phyloP scores from a whole-genome alignment of 1,140 invertebrate genomes.

The Brachionus angularis region DNA sequence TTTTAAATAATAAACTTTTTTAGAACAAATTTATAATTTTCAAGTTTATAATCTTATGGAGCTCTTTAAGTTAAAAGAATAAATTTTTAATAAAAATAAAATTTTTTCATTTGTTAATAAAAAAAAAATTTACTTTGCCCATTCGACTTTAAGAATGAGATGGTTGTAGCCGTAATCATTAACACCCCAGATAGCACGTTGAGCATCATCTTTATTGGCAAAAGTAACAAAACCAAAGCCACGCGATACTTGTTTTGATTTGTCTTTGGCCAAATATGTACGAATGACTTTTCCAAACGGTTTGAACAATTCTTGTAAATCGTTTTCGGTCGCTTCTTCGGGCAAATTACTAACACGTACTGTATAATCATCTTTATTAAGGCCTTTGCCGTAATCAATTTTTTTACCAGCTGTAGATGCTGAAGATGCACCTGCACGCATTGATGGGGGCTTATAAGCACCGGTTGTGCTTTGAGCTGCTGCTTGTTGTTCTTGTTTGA shows the following conservation, averaged over 20 bases:
- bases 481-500: slow-evolving; percentile 8
- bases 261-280: slow-evolving; percentile 81
- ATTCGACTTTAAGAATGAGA: slow-evolving; percentile 94
- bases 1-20: too few species aligned
- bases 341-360: slow-evolving; percentile 95
- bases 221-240: slow-evolving; percentile 44
- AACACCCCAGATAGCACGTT: slow-evolving; percentile 78
- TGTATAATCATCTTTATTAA: slow-evolving; percentile 68
- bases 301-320: slow-evolving; percentile 90
- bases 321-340: slow-evolving; percentile 86
- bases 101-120: too few species aligned
- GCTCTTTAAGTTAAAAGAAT: too few species aligned
- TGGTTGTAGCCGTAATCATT: slow-evolving; percentile 97
- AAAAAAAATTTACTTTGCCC: slow-evolving; percentile 73
- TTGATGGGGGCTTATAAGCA: slow-evolving; percentile 43
- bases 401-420: slow-evolving; percentile 45
- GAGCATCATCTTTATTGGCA: slow-evolving; percentile 70
- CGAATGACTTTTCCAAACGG: slow-evolving; percentile 80
- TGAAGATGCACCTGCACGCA: slow-evolving; percentile 47
- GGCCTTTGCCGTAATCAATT: neutral
- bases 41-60: too few species aligned
- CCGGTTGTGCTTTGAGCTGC: slow-evolving; percentile 45
- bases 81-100: too few species aligned
- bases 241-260: slow-evolving; percentile 47
- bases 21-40: too few species aligned